Conservation (phyloP, 2,113 vertebrate genomes). For the Campylomormyrus numenius region DNA sequence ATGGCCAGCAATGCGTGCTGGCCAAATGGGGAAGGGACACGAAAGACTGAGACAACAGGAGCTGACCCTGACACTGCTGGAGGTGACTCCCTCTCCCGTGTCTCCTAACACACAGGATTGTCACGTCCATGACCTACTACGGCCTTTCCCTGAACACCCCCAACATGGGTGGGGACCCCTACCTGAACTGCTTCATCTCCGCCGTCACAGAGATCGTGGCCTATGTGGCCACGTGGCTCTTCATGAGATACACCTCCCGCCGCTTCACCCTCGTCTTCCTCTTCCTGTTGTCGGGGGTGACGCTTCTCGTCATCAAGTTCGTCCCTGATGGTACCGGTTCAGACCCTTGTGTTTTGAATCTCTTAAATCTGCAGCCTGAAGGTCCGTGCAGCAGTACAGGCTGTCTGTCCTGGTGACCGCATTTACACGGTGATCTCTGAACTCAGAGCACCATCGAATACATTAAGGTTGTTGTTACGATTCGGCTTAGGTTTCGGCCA, state of each 20-base stretch:
- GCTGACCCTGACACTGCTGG: slow-evolving; percentile 12
- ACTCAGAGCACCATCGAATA: background rate
- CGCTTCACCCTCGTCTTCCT: slow-evolving; percentile 29
- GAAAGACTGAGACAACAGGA: too few species aligned
- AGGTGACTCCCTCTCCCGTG: background rate
- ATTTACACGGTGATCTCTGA: background rate
- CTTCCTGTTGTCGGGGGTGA: slow-evolving; percentile 36
- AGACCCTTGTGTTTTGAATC: background rate
- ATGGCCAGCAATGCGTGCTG: too few species aligned
- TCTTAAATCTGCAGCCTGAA: background rate
- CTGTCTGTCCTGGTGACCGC: background rate
- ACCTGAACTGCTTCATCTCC: slow-evolving; percentile 48
- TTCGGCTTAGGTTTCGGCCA: background rate
- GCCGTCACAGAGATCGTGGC: slow-evolving; percentile 36
- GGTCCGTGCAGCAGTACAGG: background rate
- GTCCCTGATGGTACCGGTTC: slow-evolving; percentile 41
- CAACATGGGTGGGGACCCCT: slow-evolving; percentile 46
- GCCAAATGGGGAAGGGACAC: too few species aligned
- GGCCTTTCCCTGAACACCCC: slow-evolving; percentile 30
- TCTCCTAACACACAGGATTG: slow-evolving; percentile 25
- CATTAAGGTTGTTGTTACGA: background rate
- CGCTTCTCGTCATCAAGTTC: slow-evolving; percentile 37
- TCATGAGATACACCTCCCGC: slow-evolving; percentile 26
- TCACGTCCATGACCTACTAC: slow-evolving; percentile 30
- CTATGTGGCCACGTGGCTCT: slow-evolving; percentile 31